Evolutionary conservation across 2,888 invertebrate species (phyloP), one percentile per base, ranked within the genome.

Genomic region (Latrodectus hesperus): DNA sequence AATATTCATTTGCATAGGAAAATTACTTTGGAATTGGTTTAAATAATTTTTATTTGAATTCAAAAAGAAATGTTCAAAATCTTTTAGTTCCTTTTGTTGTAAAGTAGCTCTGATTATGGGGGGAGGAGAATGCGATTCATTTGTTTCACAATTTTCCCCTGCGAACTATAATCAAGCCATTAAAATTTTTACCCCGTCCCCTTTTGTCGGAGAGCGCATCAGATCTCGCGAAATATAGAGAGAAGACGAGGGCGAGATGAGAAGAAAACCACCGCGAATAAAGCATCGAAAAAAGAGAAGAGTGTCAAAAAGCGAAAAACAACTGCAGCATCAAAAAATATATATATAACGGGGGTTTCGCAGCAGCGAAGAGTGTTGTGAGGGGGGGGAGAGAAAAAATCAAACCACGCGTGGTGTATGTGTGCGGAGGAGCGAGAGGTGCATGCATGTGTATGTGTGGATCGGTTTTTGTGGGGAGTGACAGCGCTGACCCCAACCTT

Each of bases 221-320:
- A 14, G 60, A 73, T 77, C 71, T 65, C 72, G 22, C 71, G 60
- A 71, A 83, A 72, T 26, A 65, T 16, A 60, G 74, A 82, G 74
- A 74, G 73, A 51, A 38, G 52, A 70, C 73, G 68, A 65, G 75
- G 80, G 80, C 75, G 75, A 22, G 76, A 22, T 55, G 55, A 55
- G 64, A 65, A 78, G 78, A 79, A 87, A 87, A 81, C 86, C 86
- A 73, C 86, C 81, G 86, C 72, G 86, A 87, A 87, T 87, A 87
- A 87, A 87, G 81, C 81, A 87, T 87, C 80, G 81, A 87, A 87
- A 87, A 81, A 70, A 53, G 83, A 84, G 80, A 72, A 76, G 86
- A 87, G 86, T 87, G 86, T 87, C 86, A 87, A 87, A 86, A 87
- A 87, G 86, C 86, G 81, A 85, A 85, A 80, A 85, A 75, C 85